Conservation (phyloP, 2,797 vertebrate genomes). For the Neosilurus mollespiculum region DNA sequence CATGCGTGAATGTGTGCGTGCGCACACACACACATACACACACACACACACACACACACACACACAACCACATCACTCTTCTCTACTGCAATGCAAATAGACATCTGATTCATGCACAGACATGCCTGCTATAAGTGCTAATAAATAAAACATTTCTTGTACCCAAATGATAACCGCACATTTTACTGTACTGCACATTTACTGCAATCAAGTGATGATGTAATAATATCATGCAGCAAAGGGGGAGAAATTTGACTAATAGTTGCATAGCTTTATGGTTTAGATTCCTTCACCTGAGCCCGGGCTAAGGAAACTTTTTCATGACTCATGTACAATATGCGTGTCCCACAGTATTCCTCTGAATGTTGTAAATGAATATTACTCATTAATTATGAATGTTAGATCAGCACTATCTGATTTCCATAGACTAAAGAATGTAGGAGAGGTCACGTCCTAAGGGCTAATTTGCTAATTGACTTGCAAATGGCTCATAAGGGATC, state of each 20-base stretch:
- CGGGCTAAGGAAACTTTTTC: background rate
- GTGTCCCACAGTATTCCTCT: background rate
- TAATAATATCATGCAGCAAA: background rate
- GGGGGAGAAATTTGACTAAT: background rate
- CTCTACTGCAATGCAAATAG: background rate
- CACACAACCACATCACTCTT: background rate
- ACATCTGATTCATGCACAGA: conserved; percentile 8
- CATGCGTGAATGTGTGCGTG: background rate
- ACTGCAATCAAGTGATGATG: background rate
- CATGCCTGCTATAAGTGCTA: background rate
- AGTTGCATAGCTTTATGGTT: background rate
- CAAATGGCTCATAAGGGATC: conserved; percentile 64
- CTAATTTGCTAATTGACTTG: conserved; percentile 69
- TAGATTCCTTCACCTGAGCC: background rate
- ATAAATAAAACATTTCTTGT: background rate
- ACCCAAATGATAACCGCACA: too few species aligned
- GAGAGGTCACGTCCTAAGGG: conserved; percentile 61
- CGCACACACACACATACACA: background rate
- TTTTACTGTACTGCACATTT: too few species aligned
- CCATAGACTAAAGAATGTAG: conserved; percentile 56
- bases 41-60: background rate
- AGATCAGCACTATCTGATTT: conserved; percentile 64
- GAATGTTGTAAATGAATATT: conserved; percentile 23
- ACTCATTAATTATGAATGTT: conserved; percentile 68
- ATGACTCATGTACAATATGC: background rate